A percentile compares a stretch with the other conserved stretches of the same genome.
Evolutionary conservation across 2,888 invertebrate species (phyloP).

Genomic region (Hirtodrosophila duncani): DNA sequence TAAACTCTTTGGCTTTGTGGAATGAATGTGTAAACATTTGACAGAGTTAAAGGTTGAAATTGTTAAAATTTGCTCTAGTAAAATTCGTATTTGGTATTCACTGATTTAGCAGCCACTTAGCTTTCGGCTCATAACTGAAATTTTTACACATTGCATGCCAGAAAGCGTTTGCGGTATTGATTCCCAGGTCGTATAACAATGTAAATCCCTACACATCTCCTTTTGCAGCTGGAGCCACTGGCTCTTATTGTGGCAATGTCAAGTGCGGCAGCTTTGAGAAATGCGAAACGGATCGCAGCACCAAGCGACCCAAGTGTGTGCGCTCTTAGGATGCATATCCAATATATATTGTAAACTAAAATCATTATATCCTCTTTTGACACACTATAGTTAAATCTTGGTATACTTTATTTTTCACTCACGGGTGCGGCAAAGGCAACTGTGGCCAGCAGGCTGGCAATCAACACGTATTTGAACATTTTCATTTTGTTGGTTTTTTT

Average conservation of each 20-base stretch:
- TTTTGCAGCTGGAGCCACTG: slow-evolving; percentile 75
- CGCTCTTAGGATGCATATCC: slow-evolving; percentile 77
- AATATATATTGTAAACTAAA: background rate
- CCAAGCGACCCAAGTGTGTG: slow-evolving; percentile 84
- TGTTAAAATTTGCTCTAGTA: no score
- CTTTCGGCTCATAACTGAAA: no score
- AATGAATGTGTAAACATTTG: no score
- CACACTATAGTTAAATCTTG: background rate
- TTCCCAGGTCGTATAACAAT: no score
- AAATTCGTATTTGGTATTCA: no score
- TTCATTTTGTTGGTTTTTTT: slow-evolving; percentile 18
- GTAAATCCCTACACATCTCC: slow-evolving; percentile 3
- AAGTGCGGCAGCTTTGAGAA: slow-evolving; percentile 85
- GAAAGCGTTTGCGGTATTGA: no score
- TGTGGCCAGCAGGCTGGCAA: slow-evolving; percentile 72
- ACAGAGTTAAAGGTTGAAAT: no score
- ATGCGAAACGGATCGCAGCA: slow-evolving; percentile 83
- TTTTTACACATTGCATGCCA: no score
- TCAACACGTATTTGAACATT: slow-evolving; percentile 74
- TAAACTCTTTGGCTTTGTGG: no score
- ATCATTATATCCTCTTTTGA: background rate
- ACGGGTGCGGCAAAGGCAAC: slow-evolving; percentile 71
- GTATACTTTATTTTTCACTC: slow-evolving; percentile 61
- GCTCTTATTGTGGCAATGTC: slow-evolving; percentile 84
- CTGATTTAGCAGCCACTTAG: no score